Evolutionary conservation across 1,140 invertebrate genomes (phyloP), one percentile per base, ranked within the genome.

Genomic region (Leptopilina clavipes): DNA sequence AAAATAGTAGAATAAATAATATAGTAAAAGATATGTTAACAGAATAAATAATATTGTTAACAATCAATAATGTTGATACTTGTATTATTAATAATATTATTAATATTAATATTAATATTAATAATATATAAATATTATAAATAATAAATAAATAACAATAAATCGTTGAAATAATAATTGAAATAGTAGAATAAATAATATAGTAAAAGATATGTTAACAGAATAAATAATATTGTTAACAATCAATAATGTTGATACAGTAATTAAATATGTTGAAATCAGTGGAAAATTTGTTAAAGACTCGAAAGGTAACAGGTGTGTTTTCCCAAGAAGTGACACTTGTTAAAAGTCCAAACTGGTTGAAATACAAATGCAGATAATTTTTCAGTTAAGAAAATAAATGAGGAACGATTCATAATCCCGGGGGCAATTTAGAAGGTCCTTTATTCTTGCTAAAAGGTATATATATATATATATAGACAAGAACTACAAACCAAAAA

Each of bases 321-420:
- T 45, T 45, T 45, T 52, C n/a, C 12, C 9, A 40, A 40, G 48
- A 52, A 6, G 48, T 52, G 48, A 17, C 48, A 17, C n/a, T 52
- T n/a, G 25, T 52, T 17, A 40, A 40, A 40, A n/a, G 48, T 52
- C 48, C 14, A 52, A 52, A 52, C 48, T 52, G 48, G 48, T 52
- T 52, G 17, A 52, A 52, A 52, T 7, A 52, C 48, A 52, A 52
- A 52, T 52, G n/a, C n/a, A 17, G 48, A 17, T 17, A 52, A 52
- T 52, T 52, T 52, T 52, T 17, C 48, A 17, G 48, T 52, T 52
- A n/a, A 17, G 48, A 52, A 52, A 52, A 52, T 52, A 52, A 52
- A 52, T 52, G 48, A 52, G 14, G 8, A 17, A 12, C 48, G n/a
- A 52, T 52, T 52, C 14, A 52, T 52, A 17, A 52, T 17, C 6